Conservation (phyloP, 2,113 vertebrate species). For the Hemiprocne comata region DNA sequence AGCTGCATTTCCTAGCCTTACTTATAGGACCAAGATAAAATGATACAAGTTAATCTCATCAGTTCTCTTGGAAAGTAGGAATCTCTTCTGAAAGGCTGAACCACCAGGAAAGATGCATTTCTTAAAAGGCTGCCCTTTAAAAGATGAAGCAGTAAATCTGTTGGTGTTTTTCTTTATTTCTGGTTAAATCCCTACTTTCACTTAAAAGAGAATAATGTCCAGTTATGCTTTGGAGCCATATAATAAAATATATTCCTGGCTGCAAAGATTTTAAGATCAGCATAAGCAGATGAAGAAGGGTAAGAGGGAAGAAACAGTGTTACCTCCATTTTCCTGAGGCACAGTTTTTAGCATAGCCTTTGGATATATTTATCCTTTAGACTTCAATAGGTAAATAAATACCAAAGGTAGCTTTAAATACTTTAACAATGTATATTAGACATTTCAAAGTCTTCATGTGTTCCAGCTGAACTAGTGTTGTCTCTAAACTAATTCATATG, state of each 20-base stretch:
- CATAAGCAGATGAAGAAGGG: not conserved
- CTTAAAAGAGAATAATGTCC: not conserved
- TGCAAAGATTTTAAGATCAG: not conserved
- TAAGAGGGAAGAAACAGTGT: not conserved
- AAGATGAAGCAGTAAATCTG: not conserved
- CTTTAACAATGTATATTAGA: not conserved
- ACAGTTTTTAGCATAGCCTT: not conserved
- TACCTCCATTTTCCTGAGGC: not conserved
- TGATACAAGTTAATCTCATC: not conserved
- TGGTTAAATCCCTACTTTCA: not conserved
- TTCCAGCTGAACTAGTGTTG: not conserved
- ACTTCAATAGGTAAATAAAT: not conserved
- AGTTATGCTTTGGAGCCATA: not conserved
- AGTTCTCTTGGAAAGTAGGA: not conserved
- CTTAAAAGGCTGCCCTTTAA: not conserved
- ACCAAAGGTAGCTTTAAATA: not conserved
- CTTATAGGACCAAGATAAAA: not conserved
- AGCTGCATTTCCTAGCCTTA: conserved; percentile 12
- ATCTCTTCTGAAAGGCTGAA: not conserved
- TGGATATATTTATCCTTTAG: not conserved
- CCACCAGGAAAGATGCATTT: not conserved
- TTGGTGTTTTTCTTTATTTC: not conserved
- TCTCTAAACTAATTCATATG: not conserved
- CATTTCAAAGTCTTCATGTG: not conserved
- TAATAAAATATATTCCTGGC: not conserved